Conservation (phyloP, 2,888 invertebrate species). For the Lasioglossum oenotherae region DNA sequence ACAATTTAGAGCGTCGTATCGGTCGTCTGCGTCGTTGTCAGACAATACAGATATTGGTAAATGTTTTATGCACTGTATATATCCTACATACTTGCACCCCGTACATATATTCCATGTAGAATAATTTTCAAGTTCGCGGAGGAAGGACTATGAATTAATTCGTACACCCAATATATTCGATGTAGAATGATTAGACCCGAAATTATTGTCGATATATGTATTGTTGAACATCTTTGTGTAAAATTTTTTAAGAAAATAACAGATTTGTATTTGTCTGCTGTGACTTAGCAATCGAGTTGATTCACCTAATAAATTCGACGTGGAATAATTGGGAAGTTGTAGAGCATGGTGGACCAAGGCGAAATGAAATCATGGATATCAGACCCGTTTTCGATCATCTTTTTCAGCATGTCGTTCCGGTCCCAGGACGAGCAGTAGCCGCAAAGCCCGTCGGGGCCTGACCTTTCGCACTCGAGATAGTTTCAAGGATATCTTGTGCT, state of each 20-base stretch:
- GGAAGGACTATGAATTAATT: neutral
- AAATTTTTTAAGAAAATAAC: neutral
- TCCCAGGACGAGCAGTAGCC: constrained; percentile 25
- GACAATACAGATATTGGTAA: neutral
- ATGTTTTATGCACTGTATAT: neutral
- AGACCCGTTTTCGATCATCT: neutral
- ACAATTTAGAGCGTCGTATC: constrained; percentile 75
- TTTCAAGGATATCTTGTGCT: constrained; percentile 59
- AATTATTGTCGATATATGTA: neutral
- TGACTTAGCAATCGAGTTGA: neutral
- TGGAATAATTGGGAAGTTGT: neutral
- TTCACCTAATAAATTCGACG: too few species aligned
- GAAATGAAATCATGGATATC: constrained; percentile 42
- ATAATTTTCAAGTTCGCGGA: neutral
- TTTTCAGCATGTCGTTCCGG: neutral
- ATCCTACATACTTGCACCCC: neutral
- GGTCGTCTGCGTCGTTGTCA: constrained; percentile 44
- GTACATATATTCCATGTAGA: neutral
- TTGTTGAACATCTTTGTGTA: neutral
- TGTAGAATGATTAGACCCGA: neutral
- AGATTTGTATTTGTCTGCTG: too few species aligned
- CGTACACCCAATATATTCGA: neutral
- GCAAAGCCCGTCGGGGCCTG: constrained; percentile 41
- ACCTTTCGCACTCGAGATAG: constrained; percentile 54
- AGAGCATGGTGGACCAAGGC: neutral